Evolutionary conservation across 1,140 invertebrate species (phyloP).

Genomic region (Liolophura sinensis): DNA sequence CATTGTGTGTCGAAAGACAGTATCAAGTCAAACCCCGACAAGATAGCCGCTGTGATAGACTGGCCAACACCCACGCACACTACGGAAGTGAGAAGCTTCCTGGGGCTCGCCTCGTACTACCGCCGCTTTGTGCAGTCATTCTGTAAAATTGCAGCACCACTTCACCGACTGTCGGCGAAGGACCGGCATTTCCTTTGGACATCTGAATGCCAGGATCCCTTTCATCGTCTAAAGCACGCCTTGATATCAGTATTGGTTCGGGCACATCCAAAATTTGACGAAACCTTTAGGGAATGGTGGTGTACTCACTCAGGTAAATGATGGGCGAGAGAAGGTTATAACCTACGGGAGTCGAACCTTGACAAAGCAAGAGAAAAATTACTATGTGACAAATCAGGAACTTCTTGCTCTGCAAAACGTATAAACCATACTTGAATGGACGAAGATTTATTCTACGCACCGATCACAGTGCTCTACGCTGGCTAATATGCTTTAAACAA

Average conservation of each 20-base stretch:
- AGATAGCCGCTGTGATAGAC: conserved; percentile 38
- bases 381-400: conserved; percentile 33
- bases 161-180: conserved; percentile 32
- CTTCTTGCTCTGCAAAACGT: conserved; percentile 31
- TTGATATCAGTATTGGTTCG: conserved; percentile 21
- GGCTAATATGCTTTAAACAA: conserved; percentile 5
- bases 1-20: conserved; percentile 6
- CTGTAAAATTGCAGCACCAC: conserved; percentile 44
- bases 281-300: conserved; percentile 30
- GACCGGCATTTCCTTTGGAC: conserved; percentile 21
- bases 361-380: conserved; percentile 23
- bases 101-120: conserved; percentile 60
- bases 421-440: conserved; percentile 26
- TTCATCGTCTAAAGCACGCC: conserved; percentile 14
- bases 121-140: conserved; percentile 56
- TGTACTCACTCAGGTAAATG: conserved; percentile 31
- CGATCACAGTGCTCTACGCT: conserved; percentile 7
- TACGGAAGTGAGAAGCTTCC: conserved; percentile 56
- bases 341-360: conserved; percentile 20
- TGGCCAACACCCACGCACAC: conserved; percentile 47
- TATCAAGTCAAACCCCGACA: conserved; percentile 4
- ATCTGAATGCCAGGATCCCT: conserved; percentile 11
- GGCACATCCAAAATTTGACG: conserved; percentile 10
- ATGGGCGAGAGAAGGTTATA: conserved; percentile 21
- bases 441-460: conserved; percentile 1